phyloP scores from a whole-genome alignment of 2,797 vertebrate species.

The Salmo trutta region DNA sequence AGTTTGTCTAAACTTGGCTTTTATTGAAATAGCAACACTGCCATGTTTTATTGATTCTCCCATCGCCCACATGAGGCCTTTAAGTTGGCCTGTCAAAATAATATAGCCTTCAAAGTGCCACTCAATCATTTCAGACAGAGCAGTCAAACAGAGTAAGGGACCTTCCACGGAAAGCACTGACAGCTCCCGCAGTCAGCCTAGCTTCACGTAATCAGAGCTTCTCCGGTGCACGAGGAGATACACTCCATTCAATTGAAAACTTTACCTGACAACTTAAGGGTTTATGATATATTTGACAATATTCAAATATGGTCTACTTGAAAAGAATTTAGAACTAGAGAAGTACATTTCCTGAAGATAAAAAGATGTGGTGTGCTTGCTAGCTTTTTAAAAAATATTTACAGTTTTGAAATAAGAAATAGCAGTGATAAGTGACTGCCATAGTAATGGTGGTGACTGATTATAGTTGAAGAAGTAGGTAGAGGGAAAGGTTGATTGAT shows the following conservation, averaged over 20 bases:
- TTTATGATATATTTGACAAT: not conserved
- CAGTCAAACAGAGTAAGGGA: slow-evolving; percentile 29
- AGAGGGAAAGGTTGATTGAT: too few relatives aligned
- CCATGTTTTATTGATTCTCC: slow-evolving; percentile 19
- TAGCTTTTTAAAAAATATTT: too few relatives aligned
- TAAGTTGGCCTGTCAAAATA: slow-evolving; percentile 36
- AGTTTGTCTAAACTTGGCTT: not conserved
- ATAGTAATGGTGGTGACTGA: too few relatives aligned
- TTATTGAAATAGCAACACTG: slow-evolving; percentile 29
- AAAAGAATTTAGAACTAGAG: not conserved
- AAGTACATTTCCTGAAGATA: not conserved
- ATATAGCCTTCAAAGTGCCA: slow-evolving; percentile 24
- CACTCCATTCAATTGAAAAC: not conserved
- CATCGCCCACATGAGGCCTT: slow-evolving; percentile 13
- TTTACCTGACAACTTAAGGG: slow-evolving; percentile 1
- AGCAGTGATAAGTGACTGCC: too few relatives aligned
- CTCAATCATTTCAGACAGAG: slow-evolving; percentile 32
- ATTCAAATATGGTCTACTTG: not conserved
- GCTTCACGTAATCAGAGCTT: slow-evolving; percentile 7
- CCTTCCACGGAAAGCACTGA: slow-evolving; percentile 3
- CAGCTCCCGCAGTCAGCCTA: slow-evolving; percentile 16
- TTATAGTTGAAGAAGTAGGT: too few relatives aligned
- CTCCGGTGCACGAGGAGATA: not conserved
- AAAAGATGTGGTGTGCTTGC: too few relatives aligned
- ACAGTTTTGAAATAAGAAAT: too few relatives aligned